Base-by-base conservation (phyloP, 1,140 invertebrate species). In the Cyphomyrmex costatus region DNA sequence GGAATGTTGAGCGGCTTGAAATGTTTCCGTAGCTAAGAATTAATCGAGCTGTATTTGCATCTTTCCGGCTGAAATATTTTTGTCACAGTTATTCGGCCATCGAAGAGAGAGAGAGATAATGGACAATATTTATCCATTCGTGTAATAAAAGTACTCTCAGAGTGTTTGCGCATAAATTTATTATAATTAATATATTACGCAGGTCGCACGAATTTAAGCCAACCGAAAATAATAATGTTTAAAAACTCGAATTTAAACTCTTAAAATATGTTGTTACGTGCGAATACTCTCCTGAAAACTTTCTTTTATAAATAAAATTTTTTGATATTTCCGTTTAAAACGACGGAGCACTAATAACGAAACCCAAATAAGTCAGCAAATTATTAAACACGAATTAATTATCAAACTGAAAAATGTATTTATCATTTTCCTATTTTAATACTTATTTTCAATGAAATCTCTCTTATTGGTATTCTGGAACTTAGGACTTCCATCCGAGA, bases 1-100 rank as follows among this genome's bases (percentile, higher is more conserved):
- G 83, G 85, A 89, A 90, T 90, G 58, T 76, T 49, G 88, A 82
- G 61, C 79, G 63, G 53, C 36, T 68, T 63, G 76, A 86, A 89
- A 86, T 61, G 80, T 65, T 89, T 88, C 68, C 89, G 71, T 53
- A 66, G 36, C 46, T 36, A 49, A 80, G 63, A 83, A 80, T 86
- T 86, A 82, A 82, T 70, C 51, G 85, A 33, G 21, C 49, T 76
- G 24, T 56, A 71, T 82, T 86, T 82, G 77, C 85, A 71, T 70
- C 65, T 53, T 65, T 21, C 42, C 36, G 33, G 58, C 24, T 58
- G 79, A 71, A 83, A 73, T 83, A 83, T 60, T 73, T 49, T 74
- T 14, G 24, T n/a, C 78, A 12, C 24, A 49, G 60, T 73, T n/a
- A n/a, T 14, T 19, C 3, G 27, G 49, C 12, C 24, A n/a, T 21